A percentile compares a stretch with the other conserved stretches of the same genome.
Evolutionary conservation across 2,113 vertebrate genomes (phyloP).

Genomic region (Hystrix brachyura): DNA sequence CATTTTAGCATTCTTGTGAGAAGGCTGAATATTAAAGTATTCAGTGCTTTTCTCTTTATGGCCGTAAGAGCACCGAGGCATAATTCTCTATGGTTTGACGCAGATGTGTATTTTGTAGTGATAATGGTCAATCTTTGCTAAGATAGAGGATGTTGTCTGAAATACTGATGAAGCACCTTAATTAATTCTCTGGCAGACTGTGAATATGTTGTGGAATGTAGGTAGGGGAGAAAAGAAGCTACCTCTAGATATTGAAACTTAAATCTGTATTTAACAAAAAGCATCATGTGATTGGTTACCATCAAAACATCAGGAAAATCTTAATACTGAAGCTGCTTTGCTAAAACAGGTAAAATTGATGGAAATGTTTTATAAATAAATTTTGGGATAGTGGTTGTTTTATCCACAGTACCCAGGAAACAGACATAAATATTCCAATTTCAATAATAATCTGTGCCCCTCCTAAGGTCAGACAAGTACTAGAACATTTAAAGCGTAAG

Average conservation of each 20-base stretch:
- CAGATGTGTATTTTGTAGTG: constrained; percentile 76
- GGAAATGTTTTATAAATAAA: constrained; percentile 24
- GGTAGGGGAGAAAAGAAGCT: constrained; percentile 5
- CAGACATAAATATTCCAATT: background rate
- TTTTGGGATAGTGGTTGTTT: background rate
- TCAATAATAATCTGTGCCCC: background rate
- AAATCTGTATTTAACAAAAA: background rate
- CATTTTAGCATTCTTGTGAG: constrained; percentile 68
- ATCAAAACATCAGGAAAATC: background rate
- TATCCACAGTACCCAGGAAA: background rate
- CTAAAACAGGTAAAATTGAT: constrained; percentile 46
- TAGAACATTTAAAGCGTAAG: background rate
- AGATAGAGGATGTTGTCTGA: constrained; percentile 59
- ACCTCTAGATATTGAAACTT: constrained; percentile 31
- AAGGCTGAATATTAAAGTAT: constrained; percentile 69
- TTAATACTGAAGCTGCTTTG: constrained; percentile 1
- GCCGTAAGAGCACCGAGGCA: constrained; percentile 65
- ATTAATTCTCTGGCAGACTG: constrained; percentile 62
- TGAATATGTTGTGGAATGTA: background rate
- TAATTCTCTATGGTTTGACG: constrained; percentile 75
- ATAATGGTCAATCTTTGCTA: constrained; percentile 77
- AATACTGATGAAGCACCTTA: constrained; percentile 72
- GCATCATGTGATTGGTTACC: background rate
- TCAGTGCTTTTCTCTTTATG: constrained; percentile 71
- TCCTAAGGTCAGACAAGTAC: constrained; percentile 29